Evolutionary conservation across 1,140 invertebrate genomes (phyloP), one percentile per base, ranked within the genome.

Genomic region (Lutraria rhynchaena): DNA sequence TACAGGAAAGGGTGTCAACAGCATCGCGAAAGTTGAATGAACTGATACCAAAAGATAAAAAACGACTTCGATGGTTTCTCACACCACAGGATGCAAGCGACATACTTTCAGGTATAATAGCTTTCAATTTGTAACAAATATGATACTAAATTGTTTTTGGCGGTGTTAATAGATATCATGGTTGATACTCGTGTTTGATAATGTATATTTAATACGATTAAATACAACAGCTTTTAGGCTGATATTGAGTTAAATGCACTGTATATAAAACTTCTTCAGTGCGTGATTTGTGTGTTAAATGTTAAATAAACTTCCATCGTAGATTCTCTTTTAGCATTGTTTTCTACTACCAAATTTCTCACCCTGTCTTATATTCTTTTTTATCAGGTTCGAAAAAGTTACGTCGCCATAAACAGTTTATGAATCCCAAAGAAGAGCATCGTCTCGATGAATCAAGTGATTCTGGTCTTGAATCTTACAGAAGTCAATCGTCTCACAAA

Each of bases 11-110:
- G 5, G 37, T 22, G 1, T 70, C 65, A 7, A 35, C 65, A 46
- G 57, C 61, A 1, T 58, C 75, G 9, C 35, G 35, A 11, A 57
- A 63, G 13, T n/a, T 83, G 1, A 29, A 65, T 19, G 69, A 83
- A 4, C 57, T 71, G 19, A 61, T 83, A 17, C 82, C 82, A 24
- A 70, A 67, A 22, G 82, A 83, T 29, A 83, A 83, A 49, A 61
- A 53, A 58, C 60, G 57, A 37, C 41, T 78, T 7, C 67, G 65
- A 1, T 83, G 82, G 82, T 83, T 83, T 31, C 69, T 83, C 3
- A 77, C 75, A 4, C 74, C 82, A 31, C 53, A 70, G n/a, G 82
- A 83, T 41, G 82, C 82, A 11, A 46, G 5, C 15, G 37, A 69
- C 31, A 17, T 51, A 3, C 27, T 57, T 17, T 69, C 53, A 58